Conservation (phyloP, 2,797 vertebrate species). For the Trematomus bernacchii region DNA sequence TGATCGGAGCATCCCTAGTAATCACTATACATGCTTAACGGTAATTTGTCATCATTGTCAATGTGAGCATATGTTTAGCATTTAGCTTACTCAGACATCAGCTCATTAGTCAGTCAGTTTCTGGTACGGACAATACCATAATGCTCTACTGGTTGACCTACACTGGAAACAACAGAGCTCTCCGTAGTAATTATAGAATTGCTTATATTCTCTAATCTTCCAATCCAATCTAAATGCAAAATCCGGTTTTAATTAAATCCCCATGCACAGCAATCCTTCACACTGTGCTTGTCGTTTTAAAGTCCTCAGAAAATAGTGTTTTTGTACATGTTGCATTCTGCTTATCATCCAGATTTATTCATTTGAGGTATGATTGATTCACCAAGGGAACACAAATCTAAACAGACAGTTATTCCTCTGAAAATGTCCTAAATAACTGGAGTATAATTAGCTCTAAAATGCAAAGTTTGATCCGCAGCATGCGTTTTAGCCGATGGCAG, state of each 20-base stretch:
- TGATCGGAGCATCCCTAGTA: too few species aligned
- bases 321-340: background rate
- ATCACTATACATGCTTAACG: background rate
- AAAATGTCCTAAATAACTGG: slow-evolving; percentile 7
- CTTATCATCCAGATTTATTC: background rate
- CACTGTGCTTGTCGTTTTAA: background rate
- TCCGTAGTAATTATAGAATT: background rate
- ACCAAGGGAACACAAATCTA: background rate
- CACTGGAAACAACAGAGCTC: background rate
- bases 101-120: background rate
- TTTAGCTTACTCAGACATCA: background rate
- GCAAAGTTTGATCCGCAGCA: slow-evolving; percentile 1
- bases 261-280: background rate
- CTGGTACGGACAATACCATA: background rate
- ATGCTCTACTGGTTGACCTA: background rate
- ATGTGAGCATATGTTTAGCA: background rate
- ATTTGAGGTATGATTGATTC: background rate
- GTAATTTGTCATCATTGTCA: background rate
- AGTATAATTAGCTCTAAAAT: slow-evolving; percentile 18
- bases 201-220: slow-evolving; percentile 9
- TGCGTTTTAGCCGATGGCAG: slow-evolving; percentile 30
- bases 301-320: background rate
- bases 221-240: slow-evolving; percentile 24
- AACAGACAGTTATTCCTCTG: background rate
- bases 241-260: background rate